Base-by-base conservation (phyloP, 2,113 vertebrate species). In the Myrmecophaga tridactyla region DNA sequence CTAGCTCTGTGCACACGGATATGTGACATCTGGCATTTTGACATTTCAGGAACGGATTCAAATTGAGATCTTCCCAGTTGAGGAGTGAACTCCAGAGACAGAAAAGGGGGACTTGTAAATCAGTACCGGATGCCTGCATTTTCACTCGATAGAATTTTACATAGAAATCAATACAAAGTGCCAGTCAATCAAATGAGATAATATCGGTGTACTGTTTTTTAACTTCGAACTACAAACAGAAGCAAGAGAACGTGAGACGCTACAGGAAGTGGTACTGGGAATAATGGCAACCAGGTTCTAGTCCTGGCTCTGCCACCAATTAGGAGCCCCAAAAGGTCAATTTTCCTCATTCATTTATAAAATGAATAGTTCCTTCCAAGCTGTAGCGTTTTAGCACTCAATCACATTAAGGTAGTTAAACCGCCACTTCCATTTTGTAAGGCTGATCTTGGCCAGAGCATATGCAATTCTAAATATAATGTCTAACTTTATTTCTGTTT, bases 381-480 rank as follows among this genome's bases (percentile, higher is more conserved):
- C 1, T 10, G 75, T 46, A 29, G 25, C 15, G 67, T 73, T 73
- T 85, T 88, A 85, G 7, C 46, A 87, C 94, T 78, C 36, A 65
- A 4, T 60, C 53, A 87, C 87, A 78, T 78, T 92, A 46, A 83
- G 31, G 76, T 17, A 73, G 27, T 39, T 39, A 85, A 89, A 27
- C 31, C 51, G 18, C 69, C 72, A 43, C 43, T 85, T 72, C 34
- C 92, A 72, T 65, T 95, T 90, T 94, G 48, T 85, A 73, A 82
- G 23, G 34, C 43, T 89, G 92, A 72, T 82, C 96, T 96, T 95
- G 93, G 92, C 93, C 76, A 63, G 86, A 96, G 95, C 70, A 77
- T 77, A 94, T 90, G 89, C 72, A 94, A 63, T 83, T 81, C 96
- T 93, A 97, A 94, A 93, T 96, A 94, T 95, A 93, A 93, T 60